phyloP scores from a whole-genome alignment of 92 coral and sea anemone species.

The Siderastrea siderea region DNA sequence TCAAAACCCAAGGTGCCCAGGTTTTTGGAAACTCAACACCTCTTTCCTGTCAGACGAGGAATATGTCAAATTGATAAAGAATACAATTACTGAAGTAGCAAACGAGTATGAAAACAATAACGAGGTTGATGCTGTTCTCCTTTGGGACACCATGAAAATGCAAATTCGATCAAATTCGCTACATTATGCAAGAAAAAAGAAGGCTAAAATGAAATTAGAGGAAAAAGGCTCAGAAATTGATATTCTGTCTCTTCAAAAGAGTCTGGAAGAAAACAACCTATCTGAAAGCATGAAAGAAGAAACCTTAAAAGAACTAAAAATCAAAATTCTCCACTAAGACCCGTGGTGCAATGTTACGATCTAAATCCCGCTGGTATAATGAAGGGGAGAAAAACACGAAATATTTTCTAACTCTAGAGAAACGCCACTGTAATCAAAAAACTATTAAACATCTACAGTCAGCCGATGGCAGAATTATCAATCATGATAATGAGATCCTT shows the following conservation, averaged over 20 bases:
- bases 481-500: not conserved
- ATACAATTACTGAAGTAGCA: constrained; percentile 23
- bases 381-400: constrained; percentile 49
- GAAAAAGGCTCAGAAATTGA: constrained; percentile 7
- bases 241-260: not conserved
- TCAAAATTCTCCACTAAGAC: not conserved
- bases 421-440: not conserved
- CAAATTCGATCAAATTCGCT: constrained; percentile 15
- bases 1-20: not conserved
- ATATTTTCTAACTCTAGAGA: not conserved
- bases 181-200: constrained; percentile 3
- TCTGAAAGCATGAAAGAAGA: not conserved
- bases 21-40: constrained; percentile 8
- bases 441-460: not conserved
- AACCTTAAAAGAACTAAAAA: not conserved
- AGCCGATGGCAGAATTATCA: not conserved
- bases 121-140: constrained; percentile 8
- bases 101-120: constrained; percentile 18
- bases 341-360: no score
- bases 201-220: constrained; percentile 13
- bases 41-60: constrained; percentile 12
- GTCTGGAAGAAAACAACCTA: not conserved
- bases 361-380: constrained; percentile 26
- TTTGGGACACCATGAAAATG: constrained; percentile 36
- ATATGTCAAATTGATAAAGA: constrained; percentile 16